Conservation (phyloP, 2,113 vertebrate genomes). For the Oncorhynchus kisutch region DNA sequence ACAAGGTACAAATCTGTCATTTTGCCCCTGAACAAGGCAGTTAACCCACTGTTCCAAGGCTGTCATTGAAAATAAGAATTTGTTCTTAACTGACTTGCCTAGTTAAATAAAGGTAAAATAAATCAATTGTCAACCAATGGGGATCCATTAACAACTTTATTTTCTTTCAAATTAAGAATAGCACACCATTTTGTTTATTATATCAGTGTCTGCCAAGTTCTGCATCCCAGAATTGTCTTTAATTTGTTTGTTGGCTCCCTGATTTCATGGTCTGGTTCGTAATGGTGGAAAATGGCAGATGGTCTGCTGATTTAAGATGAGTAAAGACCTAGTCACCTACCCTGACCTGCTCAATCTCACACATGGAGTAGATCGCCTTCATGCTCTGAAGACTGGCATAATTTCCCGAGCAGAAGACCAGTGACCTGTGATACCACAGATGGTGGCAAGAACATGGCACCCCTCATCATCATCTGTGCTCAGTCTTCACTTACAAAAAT, state of each 20-base stretch:
- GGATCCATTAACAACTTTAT: neutral
- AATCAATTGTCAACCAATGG: neutral
- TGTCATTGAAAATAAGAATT: no score
- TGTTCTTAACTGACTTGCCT: no score
- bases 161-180: no score
- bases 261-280: constrained; percentile 3
- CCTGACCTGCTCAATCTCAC: constrained; percentile 91
- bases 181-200: no score
- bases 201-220: neutral
- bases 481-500: neutral
- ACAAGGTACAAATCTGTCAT: no score
- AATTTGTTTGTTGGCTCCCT: neutral
- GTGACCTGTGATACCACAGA: constrained; percentile 76
- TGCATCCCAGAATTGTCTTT: neutral
- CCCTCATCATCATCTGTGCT: constrained; percentile 15
- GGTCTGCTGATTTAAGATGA: neutral
- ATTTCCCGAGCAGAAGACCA: constrained; percentile 96
- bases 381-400: constrained; percentile 96
- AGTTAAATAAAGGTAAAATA: no score
- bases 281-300: no score
- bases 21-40: no score
- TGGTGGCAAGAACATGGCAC: constrained; percentile 24
- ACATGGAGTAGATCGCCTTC: constrained; percentile 94
- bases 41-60: no score
- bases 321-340: constrained; percentile 66